Evolutionary conservation across 2,888 invertebrate genomes (phyloP), one percentile per base, ranked within the genome.

Genomic region (Leucozona laternaria): DNA sequence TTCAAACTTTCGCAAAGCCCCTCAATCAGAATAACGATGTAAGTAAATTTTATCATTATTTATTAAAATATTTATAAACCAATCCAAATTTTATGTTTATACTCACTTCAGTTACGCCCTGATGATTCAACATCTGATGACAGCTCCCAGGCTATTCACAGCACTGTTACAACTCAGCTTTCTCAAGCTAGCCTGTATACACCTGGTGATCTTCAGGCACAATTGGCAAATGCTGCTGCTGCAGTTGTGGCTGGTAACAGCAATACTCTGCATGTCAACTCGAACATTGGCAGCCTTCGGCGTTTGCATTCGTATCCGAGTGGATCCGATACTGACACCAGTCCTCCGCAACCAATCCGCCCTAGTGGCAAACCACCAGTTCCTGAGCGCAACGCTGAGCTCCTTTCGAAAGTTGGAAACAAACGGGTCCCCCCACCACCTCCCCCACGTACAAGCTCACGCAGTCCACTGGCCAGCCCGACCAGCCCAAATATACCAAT

Each of bases 371-470:
- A 97, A 92, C 97, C 97, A 70, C 97, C 97, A 53, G 95, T 97
- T 80, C 97, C 97, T 75, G 96, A 97, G 93, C 94, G 97, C 31
- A 96, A 96, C 90, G 95, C 96, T 48, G 97, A 97, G 91, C 93
- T 97, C 82, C 93, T 96, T 79, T 95, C 96, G 79, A 93, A 96
- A 91, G 95, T 96, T 57, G 94, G 94, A 17, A 95, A 95, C 79
- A 95, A 96, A 90, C 94, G 97, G 72, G 95, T 97, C 57, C 97
- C 97, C 8, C 98, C 97, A 20, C 97, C 97, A n/a, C 97, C 98
- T 37, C 97, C 97, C 34, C 97, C 97, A n/a, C 94, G 97, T 88
- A 97, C 97, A 89, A 97, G 97, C 89, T 97, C 97, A 64, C 96
- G 97, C 90, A 97, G 97, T 20, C 97, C 97, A 1, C 93, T 97